Evolutionary conservation across 2,888 invertebrate species (phyloP).

Genomic region (Shargacucullia verbasci): DNA sequence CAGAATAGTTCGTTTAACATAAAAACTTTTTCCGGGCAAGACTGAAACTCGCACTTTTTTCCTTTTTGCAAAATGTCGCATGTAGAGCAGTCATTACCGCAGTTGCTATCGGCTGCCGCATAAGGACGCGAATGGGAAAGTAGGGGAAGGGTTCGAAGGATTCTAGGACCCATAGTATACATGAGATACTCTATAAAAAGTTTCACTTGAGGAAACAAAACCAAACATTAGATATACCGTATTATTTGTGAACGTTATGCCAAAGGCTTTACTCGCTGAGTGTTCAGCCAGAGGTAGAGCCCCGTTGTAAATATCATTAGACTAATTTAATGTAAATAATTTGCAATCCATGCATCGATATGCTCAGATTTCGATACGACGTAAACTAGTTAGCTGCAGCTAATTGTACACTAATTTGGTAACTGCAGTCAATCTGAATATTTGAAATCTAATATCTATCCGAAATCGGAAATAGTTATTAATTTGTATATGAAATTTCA

Average conservation of each 20-base stretch:
- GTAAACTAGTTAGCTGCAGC: conserved; percentile 18
- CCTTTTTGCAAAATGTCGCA: conserved; percentile 18
- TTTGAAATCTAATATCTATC: no score
- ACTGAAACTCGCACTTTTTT: conserved; percentile 12
- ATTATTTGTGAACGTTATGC: conserved; percentile 1
- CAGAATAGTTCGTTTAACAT: conserved; percentile 4
- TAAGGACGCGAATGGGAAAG: conserved; percentile 14
- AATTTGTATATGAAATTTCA: conserved; percentile 27
- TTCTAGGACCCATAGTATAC: conserved; percentile 9
- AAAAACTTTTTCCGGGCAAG: neutral
- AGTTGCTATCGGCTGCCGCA: conserved; percentile 18
- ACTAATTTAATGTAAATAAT: conserved; percentile 43
- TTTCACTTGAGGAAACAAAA: conserved; percentile 13
- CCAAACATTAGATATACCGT: conserved; percentile 1
- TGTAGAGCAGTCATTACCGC: conserved; percentile 27
- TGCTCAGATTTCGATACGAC: conserved; percentile 17
- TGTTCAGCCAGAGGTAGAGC: neutral
- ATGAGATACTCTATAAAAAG: conserved; percentile 9
- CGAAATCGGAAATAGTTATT: conserved; percentile 4
- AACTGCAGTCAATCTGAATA: conserved; percentile 20
- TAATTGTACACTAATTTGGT: conserved; percentile 9
- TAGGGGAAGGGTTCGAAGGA: conserved; percentile 19
- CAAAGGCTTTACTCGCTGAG: conserved; percentile 1
- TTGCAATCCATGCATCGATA: conserved; percentile 29
- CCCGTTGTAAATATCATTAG: conserved; percentile 41